Base-by-base conservation (phyloP, 2,113 vertebrate genomes). In the Propithecus coquereli region DNA sequence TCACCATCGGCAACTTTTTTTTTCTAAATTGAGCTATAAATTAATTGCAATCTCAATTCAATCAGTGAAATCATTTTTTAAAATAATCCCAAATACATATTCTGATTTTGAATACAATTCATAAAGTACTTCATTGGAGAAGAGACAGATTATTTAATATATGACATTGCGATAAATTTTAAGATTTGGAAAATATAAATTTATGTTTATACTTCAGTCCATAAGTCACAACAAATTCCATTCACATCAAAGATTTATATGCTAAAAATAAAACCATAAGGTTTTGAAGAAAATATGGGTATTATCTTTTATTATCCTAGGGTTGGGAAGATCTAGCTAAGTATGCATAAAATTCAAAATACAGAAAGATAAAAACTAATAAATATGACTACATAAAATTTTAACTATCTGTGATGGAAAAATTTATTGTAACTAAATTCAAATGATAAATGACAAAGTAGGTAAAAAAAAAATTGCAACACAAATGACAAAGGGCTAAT, bases 291-390 rank as follows among this genome's bases (percentile, higher is more conserved):
- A 96, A 90, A 80, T 70, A 90, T 34, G 52, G 20, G 8, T 3
- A 30, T 85, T 61, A 27, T 66, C 57, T 71, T 83, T 45, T 82
- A 95, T 68, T 87, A 90, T 43, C 8, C n/a, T 50, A 87, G 32
- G 52, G 14, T 87, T 91, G 14, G 27, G 70, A 95, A 88, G 34
- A 87, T 54, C 16, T 50, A 54, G 25, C 37, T 76, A 96, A 91
- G 18, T 8, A 87, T 70, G 66, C 11, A 92, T 65, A 76, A 97
- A 93, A 52, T 96, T 68, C 52, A 95, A 94, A 96, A 73, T 87
- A 87, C 57, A 84, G 34, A 80, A 86, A 96, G 23, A 84, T 76
- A 93, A 92, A 82, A 95, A 80, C 61, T 95, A 90, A 96, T 57
- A 63, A 50, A 91, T 92, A 73, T 90, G 27, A 45, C 81, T 74